Percentiles rank a stretch among this genome's conserved stretches.
phyloP scores from a whole-genome alignment of 2,113 vertebrate genomes.

The Coturnix japonica region DNA sequence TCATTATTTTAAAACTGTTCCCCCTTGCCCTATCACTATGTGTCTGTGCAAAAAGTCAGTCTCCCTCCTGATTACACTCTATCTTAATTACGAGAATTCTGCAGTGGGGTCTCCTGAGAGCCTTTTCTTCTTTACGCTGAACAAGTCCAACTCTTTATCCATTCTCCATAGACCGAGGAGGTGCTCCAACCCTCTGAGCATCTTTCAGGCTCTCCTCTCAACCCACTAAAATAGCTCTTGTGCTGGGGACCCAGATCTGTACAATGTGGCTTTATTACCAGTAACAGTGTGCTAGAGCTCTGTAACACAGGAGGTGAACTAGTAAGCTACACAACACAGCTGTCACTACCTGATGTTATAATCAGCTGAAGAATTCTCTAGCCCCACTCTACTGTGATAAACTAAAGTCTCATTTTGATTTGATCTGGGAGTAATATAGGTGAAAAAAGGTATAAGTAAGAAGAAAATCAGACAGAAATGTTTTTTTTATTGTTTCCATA shows the following conservation, averaged over 20 bases:
- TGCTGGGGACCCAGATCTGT: background rate
- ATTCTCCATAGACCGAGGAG: too few species aligned
- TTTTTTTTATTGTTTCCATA: background rate
- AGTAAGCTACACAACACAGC: background rate
- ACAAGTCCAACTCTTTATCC: too few species aligned
- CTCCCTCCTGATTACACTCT: too few species aligned
- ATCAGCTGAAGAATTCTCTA: background rate
- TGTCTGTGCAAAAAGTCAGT: too few species aligned
- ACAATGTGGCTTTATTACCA: background rate
- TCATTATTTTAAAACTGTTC: too few species aligned
- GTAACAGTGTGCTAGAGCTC: background rate
- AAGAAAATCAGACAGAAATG: background rate
- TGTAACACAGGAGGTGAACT: background rate
- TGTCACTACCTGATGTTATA: background rate
- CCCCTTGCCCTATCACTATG: too few species aligned
- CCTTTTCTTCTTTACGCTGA: too few species aligned
- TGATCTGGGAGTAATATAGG: background rate
- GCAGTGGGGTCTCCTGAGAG: too few species aligned
- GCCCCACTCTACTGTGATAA: background rate
- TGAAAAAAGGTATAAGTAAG: background rate
- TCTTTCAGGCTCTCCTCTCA: too few species aligned
- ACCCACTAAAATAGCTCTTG: too few species aligned
- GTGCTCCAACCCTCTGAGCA: too few species aligned
- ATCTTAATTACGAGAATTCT: too few species aligned
- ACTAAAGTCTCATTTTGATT: background rate